These are phyloP conservation scores for Azemiops feae DNA, from an alignment of 2,113 vertebrate species.

Conservation along the genomic window DNA sequence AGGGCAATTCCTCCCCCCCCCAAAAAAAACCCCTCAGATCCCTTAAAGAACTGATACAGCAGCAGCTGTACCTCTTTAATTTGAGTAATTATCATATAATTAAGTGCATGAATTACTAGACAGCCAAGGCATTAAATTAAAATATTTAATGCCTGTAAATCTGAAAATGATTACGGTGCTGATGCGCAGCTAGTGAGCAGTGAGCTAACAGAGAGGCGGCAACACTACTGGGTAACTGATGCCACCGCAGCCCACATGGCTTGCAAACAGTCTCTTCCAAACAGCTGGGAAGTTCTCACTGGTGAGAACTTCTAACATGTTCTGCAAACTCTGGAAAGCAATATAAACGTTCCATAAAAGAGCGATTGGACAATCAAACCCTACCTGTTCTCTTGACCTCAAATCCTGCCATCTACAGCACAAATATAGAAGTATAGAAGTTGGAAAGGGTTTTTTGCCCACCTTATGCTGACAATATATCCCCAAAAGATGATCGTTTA, in stretches of 20 bases:
- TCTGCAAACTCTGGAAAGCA: neutral
- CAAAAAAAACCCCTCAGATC: conserved; percentile 60
- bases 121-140: conserved; percentile 92
- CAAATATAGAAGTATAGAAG: neutral
- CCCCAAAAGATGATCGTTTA: neutral
- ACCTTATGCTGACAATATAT: no score
- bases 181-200: conserved; percentile 75
- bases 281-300: conserved; percentile 8
- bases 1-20: conserved; percentile 49
- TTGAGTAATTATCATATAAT: conserved; percentile 90
- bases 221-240: conserved; percentile 36
- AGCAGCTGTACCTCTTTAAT: conserved; percentile 84
- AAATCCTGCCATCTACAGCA: neutral
- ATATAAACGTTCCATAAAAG: neutral
- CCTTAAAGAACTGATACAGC: conserved; percentile 75
- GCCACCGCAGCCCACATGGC: neutral
- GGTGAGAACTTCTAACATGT: neutral
- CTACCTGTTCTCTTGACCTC: neutral
- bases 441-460: neutral
- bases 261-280: neutral
- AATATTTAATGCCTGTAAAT: conserved; percentile 92
- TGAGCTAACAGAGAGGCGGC: conserved; percentile 65
- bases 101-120: conserved; percentile 90
- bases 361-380: neutral
- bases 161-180: conserved; percentile 86